Evolutionary conservation across 2,113 vertebrate species (phyloP).

Genomic region (Stegostoma tigrinum): DNA sequence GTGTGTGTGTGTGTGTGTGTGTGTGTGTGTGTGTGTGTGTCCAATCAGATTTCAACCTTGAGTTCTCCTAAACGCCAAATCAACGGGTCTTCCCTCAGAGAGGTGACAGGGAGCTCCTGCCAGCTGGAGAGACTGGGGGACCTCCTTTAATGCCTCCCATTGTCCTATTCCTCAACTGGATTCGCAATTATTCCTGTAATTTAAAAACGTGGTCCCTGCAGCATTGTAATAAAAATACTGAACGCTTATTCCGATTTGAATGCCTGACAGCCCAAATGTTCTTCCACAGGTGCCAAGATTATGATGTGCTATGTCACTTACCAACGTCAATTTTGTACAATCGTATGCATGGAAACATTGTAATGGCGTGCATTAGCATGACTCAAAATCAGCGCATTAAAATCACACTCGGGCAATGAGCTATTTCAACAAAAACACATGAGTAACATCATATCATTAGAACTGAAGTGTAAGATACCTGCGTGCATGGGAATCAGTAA

Average conservation of each 20-base stretch:
- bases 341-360: neutral
- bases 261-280: neutral
- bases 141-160: too few relatives aligned
- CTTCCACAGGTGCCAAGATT: neutral
- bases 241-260: neutral
- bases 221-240: neutral
- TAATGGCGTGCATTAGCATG: neutral
- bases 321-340: neutral
- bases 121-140: too few relatives aligned
- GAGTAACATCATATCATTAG: neutral
- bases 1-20: too few relatives aligned
- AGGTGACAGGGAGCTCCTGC: too few relatives aligned
- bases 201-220: neutral
- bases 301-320: neutral
- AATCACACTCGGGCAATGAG: neutral
- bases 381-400: neutral
- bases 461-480: conserved; percentile 8
- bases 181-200: neutral
- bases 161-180: neutral
- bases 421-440: neutral
- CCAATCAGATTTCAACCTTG: too few relatives aligned
- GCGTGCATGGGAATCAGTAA: conserved; percentile 13
- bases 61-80: too few relatives aligned
- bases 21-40: too few relatives aligned
- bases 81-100: too few relatives aligned